Percentiles rank a stretch among this genome's conserved stretches.
Evolutionary conservation across 2,888 invertebrate species (phyloP).

Genomic region (Tridacna gigas): DNA sequence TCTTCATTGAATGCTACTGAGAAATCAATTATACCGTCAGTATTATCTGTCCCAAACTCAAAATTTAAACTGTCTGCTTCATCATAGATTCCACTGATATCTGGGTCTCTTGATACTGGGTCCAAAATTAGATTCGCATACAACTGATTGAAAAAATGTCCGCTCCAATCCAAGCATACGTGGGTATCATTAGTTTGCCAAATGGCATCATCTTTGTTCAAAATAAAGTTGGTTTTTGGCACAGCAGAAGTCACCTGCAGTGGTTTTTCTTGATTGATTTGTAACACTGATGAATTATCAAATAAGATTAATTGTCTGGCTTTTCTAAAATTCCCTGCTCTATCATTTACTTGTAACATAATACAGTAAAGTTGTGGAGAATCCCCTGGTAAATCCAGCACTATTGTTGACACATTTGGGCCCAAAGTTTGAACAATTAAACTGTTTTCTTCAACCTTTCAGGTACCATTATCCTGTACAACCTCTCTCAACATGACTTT

Average conservation of each 20-base stretch:
- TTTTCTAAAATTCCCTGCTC: constrained; percentile 58
- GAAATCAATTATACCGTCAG: constrained; percentile 58
- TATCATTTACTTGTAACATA: constrained; percentile 61
- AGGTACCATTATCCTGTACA: too few relatives aligned
- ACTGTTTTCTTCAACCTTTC: too few relatives aligned
- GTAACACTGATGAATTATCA: constrained; percentile 52
- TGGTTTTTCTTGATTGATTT: constrained; percentile 2
- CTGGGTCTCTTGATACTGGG: constrained; percentile 39
- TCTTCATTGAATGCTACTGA: constrained; percentile 32
- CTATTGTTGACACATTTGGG: not conserved
- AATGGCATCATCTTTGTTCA: too few relatives aligned
- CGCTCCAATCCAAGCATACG: constrained; percentile 60
- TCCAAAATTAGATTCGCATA: constrained; percentile 45
- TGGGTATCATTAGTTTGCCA: constrained; percentile 64
- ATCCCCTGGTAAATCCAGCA: constrained; percentile 28
- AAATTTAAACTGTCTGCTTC: constrained; percentile 57
- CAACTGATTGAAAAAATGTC: constrained; percentile 53
- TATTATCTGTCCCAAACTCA: constrained; percentile 61
- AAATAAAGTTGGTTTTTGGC: constrained; percentile 33
- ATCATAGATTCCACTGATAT: constrained; percentile 61
- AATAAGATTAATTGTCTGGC: constrained; percentile 63
- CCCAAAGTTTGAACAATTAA: too few relatives aligned
- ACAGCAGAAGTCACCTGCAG: constrained; percentile 49
- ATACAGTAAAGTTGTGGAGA: constrained; percentile 52
- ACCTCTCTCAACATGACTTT: constrained; percentile 42